Conservation (phyloP, 2,797 vertebrate genomes). For the Hoplostethus atlanticus region DNA sequence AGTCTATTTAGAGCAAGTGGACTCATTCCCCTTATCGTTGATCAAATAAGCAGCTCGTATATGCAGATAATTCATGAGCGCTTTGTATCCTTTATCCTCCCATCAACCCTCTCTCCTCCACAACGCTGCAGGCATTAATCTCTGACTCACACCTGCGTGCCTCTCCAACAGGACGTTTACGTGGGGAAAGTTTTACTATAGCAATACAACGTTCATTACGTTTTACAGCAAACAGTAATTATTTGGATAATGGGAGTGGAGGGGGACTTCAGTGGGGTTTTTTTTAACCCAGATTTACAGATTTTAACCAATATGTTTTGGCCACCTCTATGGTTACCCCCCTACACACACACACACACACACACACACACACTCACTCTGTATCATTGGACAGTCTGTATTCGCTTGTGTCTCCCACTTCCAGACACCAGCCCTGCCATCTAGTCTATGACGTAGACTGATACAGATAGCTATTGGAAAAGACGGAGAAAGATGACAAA, state of each 20-base stretch:
- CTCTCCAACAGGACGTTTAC: slow-evolving; percentile 49
- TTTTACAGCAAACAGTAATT: slow-evolving; percentile 32
- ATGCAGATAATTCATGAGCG: slow-evolving; percentile 81
- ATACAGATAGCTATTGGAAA: too few relatives aligned
- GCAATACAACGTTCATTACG: slow-evolving; percentile 31
- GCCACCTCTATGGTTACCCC: too few relatives aligned
- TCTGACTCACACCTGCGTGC: slow-evolving; percentile 69
- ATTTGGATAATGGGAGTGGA: slow-evolving; percentile 5
- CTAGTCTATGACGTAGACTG: too few relatives aligned
- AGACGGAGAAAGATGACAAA: too few relatives aligned
- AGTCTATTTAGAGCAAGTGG: slow-evolving; percentile 73
- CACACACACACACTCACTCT: too few relatives aligned
- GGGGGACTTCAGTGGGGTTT: background rate
- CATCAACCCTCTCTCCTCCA: slow-evolving; percentile 77
- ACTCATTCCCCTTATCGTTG: slow-evolving; percentile 77
- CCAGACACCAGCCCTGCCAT: background rate
- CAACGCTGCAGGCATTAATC: slow-evolving; percentile 78
- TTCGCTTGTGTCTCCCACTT: background rate
- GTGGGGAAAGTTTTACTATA: slow-evolving; percentile 55
- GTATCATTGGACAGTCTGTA: background rate
- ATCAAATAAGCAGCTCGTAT: slow-evolving; percentile 82
- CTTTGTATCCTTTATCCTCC: slow-evolving; percentile 77
- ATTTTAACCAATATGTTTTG: too few relatives aligned
- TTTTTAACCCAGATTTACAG: too few relatives aligned
- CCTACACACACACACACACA: background rate